These are phyloP conservation scores for Mamestra brassicae DNA, from an alignment of 2,888 invertebrate species.

Conservation along the genomic window DNA sequence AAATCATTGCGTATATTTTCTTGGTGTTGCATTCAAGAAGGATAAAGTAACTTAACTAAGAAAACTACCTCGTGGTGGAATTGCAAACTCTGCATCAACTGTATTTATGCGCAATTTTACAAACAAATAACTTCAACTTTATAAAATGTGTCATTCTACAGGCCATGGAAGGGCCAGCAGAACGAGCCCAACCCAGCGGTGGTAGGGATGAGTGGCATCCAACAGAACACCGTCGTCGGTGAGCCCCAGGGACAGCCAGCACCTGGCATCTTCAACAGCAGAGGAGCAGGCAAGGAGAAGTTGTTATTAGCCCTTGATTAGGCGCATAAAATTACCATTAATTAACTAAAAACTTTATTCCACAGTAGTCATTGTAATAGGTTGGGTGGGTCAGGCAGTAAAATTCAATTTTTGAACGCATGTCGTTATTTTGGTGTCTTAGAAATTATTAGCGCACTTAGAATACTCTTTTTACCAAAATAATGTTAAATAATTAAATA, in stretches of 20 bases:
- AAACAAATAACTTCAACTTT: not conserved
- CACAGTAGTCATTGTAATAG: slow-evolving; percentile 13
- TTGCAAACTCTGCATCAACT: not conserved
- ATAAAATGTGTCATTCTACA: slow-evolving; percentile 58
- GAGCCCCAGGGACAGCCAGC: slow-evolving; percentile 84
- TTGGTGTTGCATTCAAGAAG: no score
- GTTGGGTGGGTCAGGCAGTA: not conserved
- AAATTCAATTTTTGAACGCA: slow-evolving; percentile 11
- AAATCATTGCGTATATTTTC: not conserved
- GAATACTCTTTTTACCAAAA: slow-evolving; percentile 6
- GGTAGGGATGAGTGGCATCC: slow-evolving; percentile 85
- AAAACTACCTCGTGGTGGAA: no score
- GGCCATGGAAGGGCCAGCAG: slow-evolving; percentile 89
- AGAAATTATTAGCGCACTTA: slow-evolving; percentile 9
- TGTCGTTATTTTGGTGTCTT: slow-evolving; percentile 9
- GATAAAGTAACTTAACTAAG: no score
- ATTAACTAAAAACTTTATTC: slow-evolving; percentile 1
- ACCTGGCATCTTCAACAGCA: slow-evolving; percentile 86
- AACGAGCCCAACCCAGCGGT: slow-evolving; percentile 87
- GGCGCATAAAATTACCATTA: slow-evolving; percentile 3
- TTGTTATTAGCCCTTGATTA: slow-evolving; percentile 60
- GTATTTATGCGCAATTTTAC: not conserved
- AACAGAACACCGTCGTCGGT: slow-evolving; percentile 81
- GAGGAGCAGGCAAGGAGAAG: slow-evolving; percentile 88
- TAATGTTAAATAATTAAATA: slow-evolving; percentile 22